Percentiles rank a stretch among this genome's conserved stretches.
phyloP scores from a whole-genome alignment of 2,888 invertebrate genomes.

The Rutpela maculata region DNA sequence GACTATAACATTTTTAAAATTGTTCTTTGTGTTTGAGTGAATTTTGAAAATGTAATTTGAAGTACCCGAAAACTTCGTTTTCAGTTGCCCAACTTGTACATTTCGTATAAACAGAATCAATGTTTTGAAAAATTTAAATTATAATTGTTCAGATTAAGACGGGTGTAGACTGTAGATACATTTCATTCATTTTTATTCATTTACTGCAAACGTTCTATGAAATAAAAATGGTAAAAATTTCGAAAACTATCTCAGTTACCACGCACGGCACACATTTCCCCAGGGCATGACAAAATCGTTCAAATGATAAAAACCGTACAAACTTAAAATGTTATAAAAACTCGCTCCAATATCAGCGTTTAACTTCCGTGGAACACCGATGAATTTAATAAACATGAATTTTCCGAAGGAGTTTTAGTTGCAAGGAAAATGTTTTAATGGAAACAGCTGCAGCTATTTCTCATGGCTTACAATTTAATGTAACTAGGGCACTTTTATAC shows the following conservation, averaged over 20 bases:
- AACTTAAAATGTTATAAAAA: conserved; percentile 10
- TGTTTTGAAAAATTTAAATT: too few species aligned
- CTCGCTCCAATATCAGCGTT: neutral
- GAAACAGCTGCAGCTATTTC: conserved; percentile 25
- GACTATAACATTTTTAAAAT: too few species aligned
- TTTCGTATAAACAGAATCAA: too few species aligned
- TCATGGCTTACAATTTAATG: conserved; percentile 25
- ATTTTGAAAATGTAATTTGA: too few species aligned
- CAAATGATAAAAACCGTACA: neutral
- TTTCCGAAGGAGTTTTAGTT: conserved; percentile 3
- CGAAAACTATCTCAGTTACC: neutral
- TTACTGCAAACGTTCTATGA: neutral
- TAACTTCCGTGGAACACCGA: neutral
- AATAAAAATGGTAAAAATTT: neutral
- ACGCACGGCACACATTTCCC: neutral
- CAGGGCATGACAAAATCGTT: neutral
- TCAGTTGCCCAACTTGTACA: too few species aligned
- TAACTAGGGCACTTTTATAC: conserved; percentile 33
- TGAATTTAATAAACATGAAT: conserved; percentile 21
- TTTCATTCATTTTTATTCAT: neutral
- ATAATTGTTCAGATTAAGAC: neutral
- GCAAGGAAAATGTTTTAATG: conserved; percentile 13
- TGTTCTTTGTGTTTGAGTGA: too few species aligned
- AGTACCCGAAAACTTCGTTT: too few species aligned
- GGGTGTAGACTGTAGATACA: too few species aligned